Percentiles rank a stretch among this genome's conserved stretches.
Evolutionary conservation across 2,888 invertebrate genomes (phyloP).

Genomic region (Athalia rosae): DNA sequence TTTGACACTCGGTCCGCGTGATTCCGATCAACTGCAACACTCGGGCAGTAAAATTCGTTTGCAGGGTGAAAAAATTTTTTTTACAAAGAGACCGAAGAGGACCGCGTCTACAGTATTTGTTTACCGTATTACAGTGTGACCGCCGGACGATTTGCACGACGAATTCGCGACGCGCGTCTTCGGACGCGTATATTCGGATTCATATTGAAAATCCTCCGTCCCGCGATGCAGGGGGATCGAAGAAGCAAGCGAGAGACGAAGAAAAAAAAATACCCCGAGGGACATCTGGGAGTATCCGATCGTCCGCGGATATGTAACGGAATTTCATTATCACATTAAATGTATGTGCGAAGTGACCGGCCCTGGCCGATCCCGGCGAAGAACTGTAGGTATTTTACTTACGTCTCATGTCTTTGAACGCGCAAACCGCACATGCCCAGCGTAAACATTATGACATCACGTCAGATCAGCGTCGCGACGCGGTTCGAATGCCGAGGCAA

Average conservation of each 20-base stretch:
- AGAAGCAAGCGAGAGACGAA: too few species aligned
- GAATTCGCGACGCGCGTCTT: not conserved
- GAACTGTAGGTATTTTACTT: not conserved
- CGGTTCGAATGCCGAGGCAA: too few species aligned
- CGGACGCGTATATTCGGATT: not conserved
- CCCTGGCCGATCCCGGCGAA: constrained; percentile 30
- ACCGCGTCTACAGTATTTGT: not conserved
- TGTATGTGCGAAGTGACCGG: constrained; percentile 15
- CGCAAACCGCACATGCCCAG: constrained; percentile 20
- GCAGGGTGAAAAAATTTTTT: not conserved
- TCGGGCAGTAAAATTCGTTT: not conserved
- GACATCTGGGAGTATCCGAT: too few species aligned
- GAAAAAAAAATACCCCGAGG: too few species aligned
- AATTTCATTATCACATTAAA: not conserved
- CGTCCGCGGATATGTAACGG: not conserved
- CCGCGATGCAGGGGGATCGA: too few species aligned
- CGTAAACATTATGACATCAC: constrained; percentile 32
- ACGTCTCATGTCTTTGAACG: not conserved
- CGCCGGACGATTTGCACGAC: not conserved
- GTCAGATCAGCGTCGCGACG: not conserved
- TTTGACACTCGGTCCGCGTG: not conserved
- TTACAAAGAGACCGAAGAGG: not conserved
- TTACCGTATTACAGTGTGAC: not conserved
- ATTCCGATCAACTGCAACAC: too few species aligned
- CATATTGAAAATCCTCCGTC: too few species aligned